These are phyloP conservation scores for Sycophila texana DNA, from an alignment of 2,888 invertebrate genomes.

Conservation along the genomic window DNA sequence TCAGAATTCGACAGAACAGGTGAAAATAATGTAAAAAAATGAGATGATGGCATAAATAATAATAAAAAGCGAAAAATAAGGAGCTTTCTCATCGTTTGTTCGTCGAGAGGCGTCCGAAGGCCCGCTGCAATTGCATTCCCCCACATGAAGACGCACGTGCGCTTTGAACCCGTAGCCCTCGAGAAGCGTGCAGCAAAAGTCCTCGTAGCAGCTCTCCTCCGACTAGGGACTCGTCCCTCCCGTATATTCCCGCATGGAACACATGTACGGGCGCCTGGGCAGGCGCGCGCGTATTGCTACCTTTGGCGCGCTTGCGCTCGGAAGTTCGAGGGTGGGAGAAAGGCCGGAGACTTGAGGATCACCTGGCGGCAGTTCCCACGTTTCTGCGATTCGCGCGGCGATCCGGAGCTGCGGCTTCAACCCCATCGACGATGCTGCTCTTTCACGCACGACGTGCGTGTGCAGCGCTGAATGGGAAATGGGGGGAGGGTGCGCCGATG, in stretches of 20 bases:
- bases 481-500: slow-evolving; percentile 40
- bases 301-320: slow-evolving; percentile 30
- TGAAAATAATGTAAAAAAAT: too few species aligned
- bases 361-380: slow-evolving; percentile 76
- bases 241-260: slow-evolving; percentile 19
- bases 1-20: too few species aligned
- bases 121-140: slow-evolving; percentile 39
- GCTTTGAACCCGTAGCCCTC: slow-evolving; percentile 29
- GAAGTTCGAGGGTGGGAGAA: slow-evolving; percentile 56
- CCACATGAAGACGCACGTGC: slow-evolving; percentile 36
- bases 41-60: too few species aligned
- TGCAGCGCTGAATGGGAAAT: slow-evolving; percentile 47
- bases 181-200: slow-evolving; percentile 33
- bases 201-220: slow-evolving; percentile 46
- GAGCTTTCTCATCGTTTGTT: neutral
- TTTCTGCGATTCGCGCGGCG: slow-evolving; percentile 73
- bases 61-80: slow-evolving; percentile 15
- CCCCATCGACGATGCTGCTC: slow-evolving; percentile 60
- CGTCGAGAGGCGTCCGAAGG: slow-evolving; percentile 15
- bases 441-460: slow-evolving; percentile 36
- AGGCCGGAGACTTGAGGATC: slow-evolving; percentile 66
- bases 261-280: slow-evolving; percentile 1
- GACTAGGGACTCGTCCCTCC: slow-evolving; percentile 11
- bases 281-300: slow-evolving; percentile 2
- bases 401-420: slow-evolving; percentile 63